Base-by-base conservation (phyloP, 2,113 vertebrate species). In the Anolis sagrei region DNA sequence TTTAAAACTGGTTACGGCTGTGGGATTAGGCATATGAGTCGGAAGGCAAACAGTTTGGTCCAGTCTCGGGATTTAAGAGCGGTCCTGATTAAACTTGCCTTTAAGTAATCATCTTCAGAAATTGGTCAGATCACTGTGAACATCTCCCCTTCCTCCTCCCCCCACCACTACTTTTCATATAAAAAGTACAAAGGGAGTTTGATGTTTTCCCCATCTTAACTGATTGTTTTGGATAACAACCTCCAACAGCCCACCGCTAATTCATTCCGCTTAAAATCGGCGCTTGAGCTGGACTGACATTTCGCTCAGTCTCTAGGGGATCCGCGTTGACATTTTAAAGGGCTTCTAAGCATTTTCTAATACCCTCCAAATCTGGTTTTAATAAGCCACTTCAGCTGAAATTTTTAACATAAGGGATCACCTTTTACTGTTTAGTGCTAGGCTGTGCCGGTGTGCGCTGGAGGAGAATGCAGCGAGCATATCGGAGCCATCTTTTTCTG, bases 281-380 rank as follows among this genome's bases (percentile, higher is more conserved):
- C 97, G 94, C 97, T 97, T 96, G 94, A 97, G 97, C 97, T 96
- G 94, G 97, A 95, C 97, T 98, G 98, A 99, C 98, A 99, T 99
- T 99, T 98, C 97, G 96, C 92, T 94, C 96, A 92, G 97, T 98
- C 98, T 98, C 98, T 96, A 92, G 98, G 79, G 97, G 98, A 98
- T 97, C 96, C 95, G 96, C 94, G 97, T 97, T 99, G 98, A 99
- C 98, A 99, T 99, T 99, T 99, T 99, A 98, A 98, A 98, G 97
- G 98, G 98, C 97, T 99, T 98, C 98, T 98, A 98, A 99, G 98
- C 98, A 97, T 98, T 98, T 98, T 98, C 98, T 98, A 99, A 98
- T 97, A 97, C 97, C 94, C 97, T 96, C 96, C 84, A 98, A 98
- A 98, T 99, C 98, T 99, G 98, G 97, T 98, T 98, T 98, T 98